Evolutionary conservation across 1,140 invertebrate genomes (phyloP).

Genomic region (Temnothorax nylanderi): DNA sequence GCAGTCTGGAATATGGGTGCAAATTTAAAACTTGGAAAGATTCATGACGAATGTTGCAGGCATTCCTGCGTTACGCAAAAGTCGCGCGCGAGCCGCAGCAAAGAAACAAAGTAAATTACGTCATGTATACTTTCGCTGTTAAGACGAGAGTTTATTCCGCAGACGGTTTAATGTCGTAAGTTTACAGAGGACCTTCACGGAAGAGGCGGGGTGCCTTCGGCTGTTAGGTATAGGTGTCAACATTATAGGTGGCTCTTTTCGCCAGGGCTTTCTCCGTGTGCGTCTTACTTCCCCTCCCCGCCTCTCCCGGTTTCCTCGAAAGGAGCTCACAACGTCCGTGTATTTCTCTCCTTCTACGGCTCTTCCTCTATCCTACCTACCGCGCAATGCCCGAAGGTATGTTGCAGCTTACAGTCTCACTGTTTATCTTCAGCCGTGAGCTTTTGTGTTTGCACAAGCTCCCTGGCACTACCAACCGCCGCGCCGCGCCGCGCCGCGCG

Average conservation of each 20-base stretch:
- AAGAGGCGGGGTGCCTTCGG: constrained; percentile 31
- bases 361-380: constrained; percentile 20
- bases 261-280: constrained; percentile 31
- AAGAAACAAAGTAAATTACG: constrained; percentile 52
- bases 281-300: constrained; percentile 32
- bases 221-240: constrained; percentile 60
- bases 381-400: constrained; percentile 66
- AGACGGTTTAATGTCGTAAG: constrained; percentile 57
- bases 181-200: constrained; percentile 32
- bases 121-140: constrained; percentile 46
- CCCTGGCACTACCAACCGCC: constrained; percentile 54
- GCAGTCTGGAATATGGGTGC: not conserved
- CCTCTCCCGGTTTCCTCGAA: not conserved
- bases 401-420: constrained; percentile 73
- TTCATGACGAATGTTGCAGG: not conserved
- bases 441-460: constrained; percentile 78
- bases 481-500: not conserved
- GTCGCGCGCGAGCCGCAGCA: not conserved
- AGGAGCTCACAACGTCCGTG: constrained; percentile 22
- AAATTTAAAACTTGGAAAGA: constrained; percentile 9
- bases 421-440: constrained; percentile 79
- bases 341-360: constrained; percentile 42
- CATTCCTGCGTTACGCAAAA: constrained; percentile 1
- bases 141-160: constrained; percentile 60
- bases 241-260: constrained; percentile 57